Conservation (phyloP, 2,797 vertebrate genomes). For the Monodelphis domestica region DNA sequence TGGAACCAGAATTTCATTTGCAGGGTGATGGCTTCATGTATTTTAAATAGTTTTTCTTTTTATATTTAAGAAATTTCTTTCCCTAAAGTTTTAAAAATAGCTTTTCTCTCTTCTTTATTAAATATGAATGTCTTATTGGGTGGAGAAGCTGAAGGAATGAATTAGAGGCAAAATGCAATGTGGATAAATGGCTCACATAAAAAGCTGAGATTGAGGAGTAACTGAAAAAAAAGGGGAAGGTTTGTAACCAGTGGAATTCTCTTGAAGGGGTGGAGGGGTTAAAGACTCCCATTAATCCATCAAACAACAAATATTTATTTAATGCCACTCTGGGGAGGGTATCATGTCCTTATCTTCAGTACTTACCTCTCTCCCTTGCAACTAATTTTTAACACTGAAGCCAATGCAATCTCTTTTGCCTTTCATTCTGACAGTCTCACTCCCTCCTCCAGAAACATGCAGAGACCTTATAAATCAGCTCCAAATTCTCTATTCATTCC, state of each 20-base stretch:
- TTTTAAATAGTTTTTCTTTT: slow-evolving; percentile 13
- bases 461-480: slow-evolving; percentile 58
- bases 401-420: slow-evolving; percentile 36
- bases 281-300: slow-evolving; percentile 21
- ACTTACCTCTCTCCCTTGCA: slow-evolving; percentile 23
- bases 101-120: not conserved
- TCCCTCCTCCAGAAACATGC: slow-evolving; percentile 47
- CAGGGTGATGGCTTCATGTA: not conserved
- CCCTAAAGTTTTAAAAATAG: not conserved
- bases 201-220: slow-evolving; percentile 19
- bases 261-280: not conserved
- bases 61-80: not conserved
- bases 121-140: not conserved
- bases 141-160: slow-evolving; percentile 27
- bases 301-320: slow-evolving; percentile 38
- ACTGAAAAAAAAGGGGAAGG: not conserved
- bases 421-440: slow-evolving; percentile 60
- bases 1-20: slow-evolving; percentile 32
- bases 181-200: slow-evolving; percentile 40
- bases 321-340: not conserved
- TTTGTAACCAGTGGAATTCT: slow-evolving; percentile 32
- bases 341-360: slow-evolving; percentile 24
- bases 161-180: slow-evolving; percentile 37
- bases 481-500: slow-evolving; percentile 55
- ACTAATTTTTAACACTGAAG: slow-evolving; percentile 45